phyloP scores from a whole-genome alignment of 2,888 invertebrate species.

The Auanema sp. region DNA sequence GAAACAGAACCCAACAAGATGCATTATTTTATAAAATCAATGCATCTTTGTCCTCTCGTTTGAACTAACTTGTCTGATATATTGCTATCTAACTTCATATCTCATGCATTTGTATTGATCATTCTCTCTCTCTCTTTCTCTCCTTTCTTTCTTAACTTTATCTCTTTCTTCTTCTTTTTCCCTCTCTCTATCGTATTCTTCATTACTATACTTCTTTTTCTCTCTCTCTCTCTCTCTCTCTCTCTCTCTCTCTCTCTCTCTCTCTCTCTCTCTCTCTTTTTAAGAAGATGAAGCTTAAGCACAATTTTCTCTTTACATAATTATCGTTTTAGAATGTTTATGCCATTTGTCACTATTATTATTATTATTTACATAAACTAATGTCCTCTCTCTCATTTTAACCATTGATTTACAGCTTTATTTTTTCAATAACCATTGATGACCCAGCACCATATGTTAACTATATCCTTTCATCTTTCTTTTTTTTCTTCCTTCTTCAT shows the following conservation, averaged over 20 bases:
- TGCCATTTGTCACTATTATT: conserved; percentile 1
- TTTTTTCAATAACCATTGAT: too few relatives aligned
- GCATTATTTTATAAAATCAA: too few relatives aligned
- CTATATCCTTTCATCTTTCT: background rate
- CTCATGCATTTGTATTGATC: background rate
- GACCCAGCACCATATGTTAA: too few relatives aligned
- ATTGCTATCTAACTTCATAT: too few relatives aligned
- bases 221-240: conserved; percentile 14
- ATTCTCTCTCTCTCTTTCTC: conserved; percentile 6
- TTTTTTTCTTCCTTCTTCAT: conserved; percentile 6
- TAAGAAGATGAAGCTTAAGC: background rate
- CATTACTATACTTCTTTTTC: conserved; percentile 5
- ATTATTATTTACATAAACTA: background rate
- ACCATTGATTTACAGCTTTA: too few relatives aligned
- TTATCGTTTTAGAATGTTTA: conserved; percentile 6
- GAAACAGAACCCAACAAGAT: too few relatives aligned
- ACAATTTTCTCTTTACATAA: background rate
- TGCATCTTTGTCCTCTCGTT: too few relatives aligned
- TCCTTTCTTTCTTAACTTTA: background rate
- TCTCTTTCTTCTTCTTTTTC: background rate
- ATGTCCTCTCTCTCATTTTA: too few relatives aligned
- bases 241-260: conserved; percentile 8
- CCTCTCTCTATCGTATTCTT: background rate
- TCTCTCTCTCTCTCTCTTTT: conserved; percentile 10
- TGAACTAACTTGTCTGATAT: too few relatives aligned